Base-by-base conservation (phyloP, 2,113 vertebrate genomes). In the Ellobius talpinus region DNA sequence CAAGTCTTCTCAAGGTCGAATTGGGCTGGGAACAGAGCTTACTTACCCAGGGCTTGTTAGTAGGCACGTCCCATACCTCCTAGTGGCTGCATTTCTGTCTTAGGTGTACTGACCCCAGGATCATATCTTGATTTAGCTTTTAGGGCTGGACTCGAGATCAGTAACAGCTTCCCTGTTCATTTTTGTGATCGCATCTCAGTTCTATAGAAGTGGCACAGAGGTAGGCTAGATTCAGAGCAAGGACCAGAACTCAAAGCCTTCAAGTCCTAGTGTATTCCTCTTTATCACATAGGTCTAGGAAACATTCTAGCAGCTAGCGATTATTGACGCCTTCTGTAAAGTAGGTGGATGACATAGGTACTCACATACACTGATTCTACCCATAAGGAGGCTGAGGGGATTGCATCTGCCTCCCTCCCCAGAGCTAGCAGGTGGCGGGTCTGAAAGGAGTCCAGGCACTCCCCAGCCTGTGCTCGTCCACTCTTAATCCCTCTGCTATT, bases 401-500 rank as follows among this genome's bases (percentile, higher is more conserved):
- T 21, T 65, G 29, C n/a, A 39, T 5, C 36, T 12, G 31, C 10
- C 23, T 58, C 9, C 26, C 36, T 61, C 13, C 33, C 24, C 24
- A n/a, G 21, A 68, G 47, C 86, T 55, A 68, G 42, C 12, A 81
- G 90, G 79, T 92, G 96, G 76, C 47, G 72, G 45, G 26, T 65
- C 92, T 88, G 87, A 47, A 65, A 26, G 61, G 90, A 89, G 76
- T 77, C 42, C 65, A 88, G 85, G 90, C 94, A 66, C 29, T 86
- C 39, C 29, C 93, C 29, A 63, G 92, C 52, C 84, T 72, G 55
- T 92, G 92, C 26, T 73, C 52, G 24, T 89, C 52, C 66, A 52
- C 90, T 89, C 70, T 85, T 91, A 93, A 97, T 91, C 79, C 72
- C 90, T 92, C 82, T 88, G 93, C 93, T 96, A 61, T 95, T 97